Conservation (phyloP, 2,113 vertebrate genomes). For the Talpa occidentalis region DNA sequence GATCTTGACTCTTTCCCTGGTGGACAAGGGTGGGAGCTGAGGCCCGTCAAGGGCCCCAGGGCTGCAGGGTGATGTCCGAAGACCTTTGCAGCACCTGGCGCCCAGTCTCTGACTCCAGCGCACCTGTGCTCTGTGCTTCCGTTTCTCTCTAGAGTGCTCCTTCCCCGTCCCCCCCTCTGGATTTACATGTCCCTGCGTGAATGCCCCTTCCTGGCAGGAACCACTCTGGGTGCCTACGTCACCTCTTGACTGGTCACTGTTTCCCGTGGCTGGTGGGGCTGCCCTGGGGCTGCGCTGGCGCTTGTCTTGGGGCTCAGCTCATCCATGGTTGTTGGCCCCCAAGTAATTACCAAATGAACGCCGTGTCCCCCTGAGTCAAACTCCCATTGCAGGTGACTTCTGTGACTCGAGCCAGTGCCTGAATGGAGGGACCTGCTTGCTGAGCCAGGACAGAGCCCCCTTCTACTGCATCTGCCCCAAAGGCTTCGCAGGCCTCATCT, state of each 20-base stretch:
- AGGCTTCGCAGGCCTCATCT: conserved; percentile 92
- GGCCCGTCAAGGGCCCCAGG: neutral
- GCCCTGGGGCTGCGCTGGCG: too few species aligned
- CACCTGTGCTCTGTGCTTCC: neutral
- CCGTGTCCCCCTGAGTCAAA: neutral
- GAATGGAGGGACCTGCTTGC: conserved; percentile 95
- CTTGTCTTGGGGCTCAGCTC: too few species aligned
- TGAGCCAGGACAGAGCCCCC: conserved; percentile 85
- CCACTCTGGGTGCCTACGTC: too few species aligned
- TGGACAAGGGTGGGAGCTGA: neutral
- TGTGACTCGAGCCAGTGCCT: conserved; percentile 92
- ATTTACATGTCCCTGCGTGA: too few species aligned
- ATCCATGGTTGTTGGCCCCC: too few species aligned
- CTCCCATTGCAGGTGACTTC: conserved; percentile 89
- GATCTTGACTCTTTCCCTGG: neutral
- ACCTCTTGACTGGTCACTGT: too few species aligned
- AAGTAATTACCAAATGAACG: too few species aligned
- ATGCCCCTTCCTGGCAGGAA: too few species aligned
- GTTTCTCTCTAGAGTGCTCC: neutral
- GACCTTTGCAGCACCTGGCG: neutral
- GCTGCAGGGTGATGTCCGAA: neutral
- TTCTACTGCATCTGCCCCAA: conserved; percentile 94
- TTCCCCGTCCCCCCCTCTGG: neutral
- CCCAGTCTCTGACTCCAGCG: too few species aligned
- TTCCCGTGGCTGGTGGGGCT: too few species aligned